A percentile compares a stretch with the other conserved stretches of the same genome.
phyloP scores from a whole-genome alignment of 30 jellyfish, hydroid and myxozoan species.

The Nemopilema nomurai region DNA sequence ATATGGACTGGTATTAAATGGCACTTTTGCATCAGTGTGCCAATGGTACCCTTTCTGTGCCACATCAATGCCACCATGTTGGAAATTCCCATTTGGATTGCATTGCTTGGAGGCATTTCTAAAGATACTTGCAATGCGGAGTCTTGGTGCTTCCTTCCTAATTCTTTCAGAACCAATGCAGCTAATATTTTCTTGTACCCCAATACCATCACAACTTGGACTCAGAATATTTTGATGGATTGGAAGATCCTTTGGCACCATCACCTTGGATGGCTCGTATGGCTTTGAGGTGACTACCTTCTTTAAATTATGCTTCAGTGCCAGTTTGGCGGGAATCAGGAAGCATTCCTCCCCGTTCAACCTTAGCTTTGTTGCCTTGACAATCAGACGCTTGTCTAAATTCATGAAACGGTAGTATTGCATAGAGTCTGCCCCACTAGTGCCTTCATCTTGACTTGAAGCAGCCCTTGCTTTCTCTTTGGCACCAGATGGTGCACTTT shows the following conservation, averaged over 20 bases:
- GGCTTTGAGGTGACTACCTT: no score
- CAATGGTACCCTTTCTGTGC: background rate
- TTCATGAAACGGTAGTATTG: background rate
- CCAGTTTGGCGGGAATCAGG: constrained; percentile 49
- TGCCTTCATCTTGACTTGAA: background rate
- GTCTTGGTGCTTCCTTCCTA: no score
- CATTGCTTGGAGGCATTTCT: no score
- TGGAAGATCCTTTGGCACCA: no score
- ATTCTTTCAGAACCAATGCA: no score
- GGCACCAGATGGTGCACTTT: background rate
- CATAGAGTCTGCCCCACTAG: background rate
- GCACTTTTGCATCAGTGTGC: background rate
- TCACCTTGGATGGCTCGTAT: no score
- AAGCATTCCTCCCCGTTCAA: constrained; percentile 51
- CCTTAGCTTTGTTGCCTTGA: constrained; percentile 27
- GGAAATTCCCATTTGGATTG: no score
- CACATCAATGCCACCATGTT: background rate
- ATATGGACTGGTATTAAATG: background rate
- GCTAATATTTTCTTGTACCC: no score
- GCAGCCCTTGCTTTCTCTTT: background rate
- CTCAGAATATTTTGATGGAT: no score
- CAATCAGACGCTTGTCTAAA: background rate
- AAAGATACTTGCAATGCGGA: background rate
- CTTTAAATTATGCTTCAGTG: background rate
- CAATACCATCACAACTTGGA: no score